Evolutionary conservation across 2,888 invertebrate genomes (phyloP).

Genomic region (Nowickia ferox): DNA sequence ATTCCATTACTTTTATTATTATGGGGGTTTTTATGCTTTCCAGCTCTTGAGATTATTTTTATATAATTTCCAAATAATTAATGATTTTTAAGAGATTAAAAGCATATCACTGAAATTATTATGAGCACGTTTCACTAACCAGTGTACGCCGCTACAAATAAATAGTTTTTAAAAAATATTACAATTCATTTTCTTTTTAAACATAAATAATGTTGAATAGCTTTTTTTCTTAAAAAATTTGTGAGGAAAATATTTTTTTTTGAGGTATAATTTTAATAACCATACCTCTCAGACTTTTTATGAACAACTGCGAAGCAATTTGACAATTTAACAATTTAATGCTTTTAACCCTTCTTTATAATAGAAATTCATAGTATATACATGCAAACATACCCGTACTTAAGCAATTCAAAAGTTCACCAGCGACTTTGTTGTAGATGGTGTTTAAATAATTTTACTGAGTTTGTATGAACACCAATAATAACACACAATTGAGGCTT

Average conservation of each 20-base stretch:
- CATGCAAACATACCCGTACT: background rate
- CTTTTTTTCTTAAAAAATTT: too few species aligned
- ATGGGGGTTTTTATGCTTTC: background rate
- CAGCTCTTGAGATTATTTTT: slow-evolving; percentile 32
- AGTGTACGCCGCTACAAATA: background rate
- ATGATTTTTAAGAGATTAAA: slow-evolving; percentile 24
- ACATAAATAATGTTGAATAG: too few species aligned
- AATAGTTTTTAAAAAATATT: too few species aligned
- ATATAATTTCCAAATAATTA: slow-evolving; percentile 51
- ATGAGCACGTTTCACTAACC: background rate
- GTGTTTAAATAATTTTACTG: slow-evolving; percentile 63
- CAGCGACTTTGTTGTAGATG: slow-evolving; percentile 21
- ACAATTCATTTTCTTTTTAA: too few species aligned
- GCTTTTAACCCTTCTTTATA: slow-evolving; percentile 65
- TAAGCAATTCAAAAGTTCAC: slow-evolving; percentile 31
- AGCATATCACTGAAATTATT: background rate
- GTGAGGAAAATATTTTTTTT: too few species aligned
- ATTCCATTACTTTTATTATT: slow-evolving; percentile 45
- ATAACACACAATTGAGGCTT: slow-evolving; percentile 7
- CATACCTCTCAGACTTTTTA: background rate
- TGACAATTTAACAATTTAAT: slow-evolving; percentile 74
- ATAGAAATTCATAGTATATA: slow-evolving; percentile 44
- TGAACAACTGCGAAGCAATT: slow-evolving; percentile 67
- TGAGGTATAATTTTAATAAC: too few species aligned
- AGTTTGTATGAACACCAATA: slow-evolving; percentile 51